Percentiles rank a stretch among this genome's conserved stretches.
Evolutionary conservation across 2,888 invertebrate genomes (phyloP).

Genomic region (Atherix ibis): DNA sequence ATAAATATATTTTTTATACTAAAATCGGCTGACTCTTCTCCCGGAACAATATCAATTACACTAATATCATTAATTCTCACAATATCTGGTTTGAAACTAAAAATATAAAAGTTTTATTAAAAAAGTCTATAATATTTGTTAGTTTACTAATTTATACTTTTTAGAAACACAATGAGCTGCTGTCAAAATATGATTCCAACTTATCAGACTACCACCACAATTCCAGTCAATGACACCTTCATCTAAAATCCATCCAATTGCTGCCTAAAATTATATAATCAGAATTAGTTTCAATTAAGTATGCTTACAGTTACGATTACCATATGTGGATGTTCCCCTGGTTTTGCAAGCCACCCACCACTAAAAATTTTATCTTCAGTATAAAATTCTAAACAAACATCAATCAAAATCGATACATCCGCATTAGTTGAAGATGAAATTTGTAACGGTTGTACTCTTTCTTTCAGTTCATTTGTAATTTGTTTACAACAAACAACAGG

Average conservation of each 20-base stretch:
- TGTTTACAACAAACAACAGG: too few species aligned
- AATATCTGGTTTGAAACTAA: constrained; percentile 21
- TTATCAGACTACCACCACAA: constrained; percentile 8
- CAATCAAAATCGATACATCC: too few species aligned
- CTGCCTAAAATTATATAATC: constrained; percentile 16
- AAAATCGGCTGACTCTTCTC: constrained; percentile 27
- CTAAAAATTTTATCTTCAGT: too few species aligned
- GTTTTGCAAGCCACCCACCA: constrained; percentile 35
- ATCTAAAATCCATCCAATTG: constrained; percentile 14
- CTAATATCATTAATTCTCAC: constrained; percentile 37
- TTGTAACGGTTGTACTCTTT: too few species aligned
- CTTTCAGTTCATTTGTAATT: too few species aligned
- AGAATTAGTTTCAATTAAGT: too few species aligned
- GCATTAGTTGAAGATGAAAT: too few species aligned
- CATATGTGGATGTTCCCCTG: constrained; percentile 43
- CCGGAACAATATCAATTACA: constrained; percentile 25
- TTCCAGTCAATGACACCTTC: constrained; percentile 5
- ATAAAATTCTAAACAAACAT: too few species aligned
- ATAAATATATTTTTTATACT: constrained; percentile 23
- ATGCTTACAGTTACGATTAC: too few species aligned
- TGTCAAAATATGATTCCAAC: constrained; percentile 8
- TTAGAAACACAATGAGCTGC: constrained; percentile 12
- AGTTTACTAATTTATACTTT: neutral
- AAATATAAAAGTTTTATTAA: constrained; percentile 2
- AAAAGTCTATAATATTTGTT: neutral